Conservation (phyloP, 2,888 invertebrate species). For the Archips crataeganus region DNA sequence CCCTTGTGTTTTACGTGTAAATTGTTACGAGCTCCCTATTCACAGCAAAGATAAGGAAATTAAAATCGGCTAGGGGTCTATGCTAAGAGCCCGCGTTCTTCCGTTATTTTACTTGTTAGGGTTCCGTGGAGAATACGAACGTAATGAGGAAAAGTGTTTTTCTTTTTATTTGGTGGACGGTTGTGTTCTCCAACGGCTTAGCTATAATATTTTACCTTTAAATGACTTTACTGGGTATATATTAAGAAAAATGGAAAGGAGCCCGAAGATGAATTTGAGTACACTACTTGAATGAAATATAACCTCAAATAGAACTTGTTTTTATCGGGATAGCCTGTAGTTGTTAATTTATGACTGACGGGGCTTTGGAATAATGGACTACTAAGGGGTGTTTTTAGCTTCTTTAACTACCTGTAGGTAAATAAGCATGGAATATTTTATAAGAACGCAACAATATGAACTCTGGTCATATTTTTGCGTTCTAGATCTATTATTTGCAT, state of each 20-base stretch:
- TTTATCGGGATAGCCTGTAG: not conserved
- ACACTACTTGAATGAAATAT: too few relatives aligned
- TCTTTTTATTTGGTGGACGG: not conserved
- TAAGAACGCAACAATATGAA: too few relatives aligned
- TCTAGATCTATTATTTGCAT: too few relatives aligned
- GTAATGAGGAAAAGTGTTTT: conserved; percentile 8
- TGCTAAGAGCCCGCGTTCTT: conserved; percentile 25
- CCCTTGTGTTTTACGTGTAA: conserved; percentile 31
- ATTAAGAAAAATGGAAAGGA: not conserved
- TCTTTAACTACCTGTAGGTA: too few relatives aligned
- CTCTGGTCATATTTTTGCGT: too few relatives aligned
- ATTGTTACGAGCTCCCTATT: conserved; percentile 34
- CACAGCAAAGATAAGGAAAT: conserved; percentile 35
- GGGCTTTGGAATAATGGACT: too few relatives aligned
- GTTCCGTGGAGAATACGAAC: conserved; percentile 16
- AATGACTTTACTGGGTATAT: not conserved
- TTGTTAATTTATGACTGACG: too few relatives aligned
- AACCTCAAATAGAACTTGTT: too few relatives aligned
- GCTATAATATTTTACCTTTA: conserved; percentile 2
- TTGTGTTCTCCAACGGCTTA: not conserved
- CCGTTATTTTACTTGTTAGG: conserved; percentile 19
- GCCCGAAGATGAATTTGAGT: not conserved
- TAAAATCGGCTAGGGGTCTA: conserved; percentile 27
- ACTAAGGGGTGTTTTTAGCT: too few relatives aligned
- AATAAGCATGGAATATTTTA: too few relatives aligned